Evolutionary conservation across 2,113 vertebrate species (phyloP).

Genomic region (Cinclus mexicanus): DNA sequence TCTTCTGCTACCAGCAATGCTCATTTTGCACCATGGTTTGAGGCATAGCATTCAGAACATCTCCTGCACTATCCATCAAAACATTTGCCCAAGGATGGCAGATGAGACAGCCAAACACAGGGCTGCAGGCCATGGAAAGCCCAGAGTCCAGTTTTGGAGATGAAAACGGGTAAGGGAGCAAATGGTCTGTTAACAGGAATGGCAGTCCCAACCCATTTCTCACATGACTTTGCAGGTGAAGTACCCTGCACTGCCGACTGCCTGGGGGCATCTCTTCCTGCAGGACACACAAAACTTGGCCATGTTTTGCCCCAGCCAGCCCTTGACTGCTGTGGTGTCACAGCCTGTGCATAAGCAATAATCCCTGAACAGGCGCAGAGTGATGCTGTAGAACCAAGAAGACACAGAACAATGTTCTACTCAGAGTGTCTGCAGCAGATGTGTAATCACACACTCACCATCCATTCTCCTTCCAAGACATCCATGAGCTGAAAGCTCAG

Average conservation of each 20-base stretch:
- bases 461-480: background rate
- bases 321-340: background rate
- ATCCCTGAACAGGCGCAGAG: background rate
- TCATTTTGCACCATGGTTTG: background rate
- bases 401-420: background rate
- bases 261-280: background rate
- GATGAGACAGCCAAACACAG: rapidly evolving
- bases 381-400: background rate
- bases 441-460: background rate
- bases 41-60: background rate
- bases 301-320: background rate
- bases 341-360: background rate
- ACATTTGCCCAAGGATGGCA: background rate
- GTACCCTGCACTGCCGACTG: rapidly evolving
- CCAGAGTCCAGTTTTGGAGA: background rate
- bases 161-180: background rate
- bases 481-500: background rate
- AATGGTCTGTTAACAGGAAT: background rate
- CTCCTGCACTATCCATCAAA: background rate
- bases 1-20: background rate
- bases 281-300: background rate
- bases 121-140: background rate
- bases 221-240: background rate
- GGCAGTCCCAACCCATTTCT: background rate
- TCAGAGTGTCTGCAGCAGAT: background rate